These are phyloP conservation scores for Hyles euphorbiae DNA, from an alignment of 1,140 invertebrate genomes.

Conservation along the genomic window DNA sequence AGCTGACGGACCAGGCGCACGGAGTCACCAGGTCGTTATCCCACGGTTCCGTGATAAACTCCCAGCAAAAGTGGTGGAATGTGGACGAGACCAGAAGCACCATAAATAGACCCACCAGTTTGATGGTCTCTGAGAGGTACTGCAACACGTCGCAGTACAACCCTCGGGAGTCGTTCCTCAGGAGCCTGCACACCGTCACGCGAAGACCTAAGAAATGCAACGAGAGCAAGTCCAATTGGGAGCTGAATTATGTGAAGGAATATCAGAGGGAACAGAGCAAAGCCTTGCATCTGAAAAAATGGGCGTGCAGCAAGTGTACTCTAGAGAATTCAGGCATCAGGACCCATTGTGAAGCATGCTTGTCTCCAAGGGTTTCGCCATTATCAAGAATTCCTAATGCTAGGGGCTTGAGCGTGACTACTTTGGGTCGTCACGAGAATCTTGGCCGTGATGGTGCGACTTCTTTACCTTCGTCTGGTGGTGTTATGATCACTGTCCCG, in stretches of 20 bases:
- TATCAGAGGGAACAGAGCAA: constrained; percentile 65
- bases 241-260: constrained; percentile 67
- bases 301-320: constrained; percentile 87
- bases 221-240: constrained; percentile 69
- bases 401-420: constrained; percentile 63
- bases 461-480: constrained; percentile 58
- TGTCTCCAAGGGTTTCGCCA: constrained; percentile 59
- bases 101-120: constrained; percentile 60
- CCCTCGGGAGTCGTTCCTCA: constrained; percentile 58
- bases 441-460: constrained; percentile 56
- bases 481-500: constrained; percentile 67
- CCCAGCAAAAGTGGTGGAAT: constrained; percentile 63
- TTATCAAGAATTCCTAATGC: constrained; percentile 57
- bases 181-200: constrained; percentile 66
- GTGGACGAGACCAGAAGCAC: constrained; percentile 52
- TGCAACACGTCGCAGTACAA: constrained; percentile 43
- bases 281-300: constrained; percentile 70
- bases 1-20: constrained; percentile 56
- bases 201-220: constrained; percentile 58
- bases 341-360: constrained; percentile 82
- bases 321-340: constrained; percentile 81
- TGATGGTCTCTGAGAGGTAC: constrained; percentile 66
- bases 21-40: constrained; percentile 70
- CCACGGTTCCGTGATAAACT: constrained; percentile 68
- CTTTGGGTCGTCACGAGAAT: constrained; percentile 63